Percentiles rank a stretch among this genome's conserved stretches.
phyloP scores from a whole-genome alignment of 92 coral and sea anemone species.

The Porites divaricata region DNA sequence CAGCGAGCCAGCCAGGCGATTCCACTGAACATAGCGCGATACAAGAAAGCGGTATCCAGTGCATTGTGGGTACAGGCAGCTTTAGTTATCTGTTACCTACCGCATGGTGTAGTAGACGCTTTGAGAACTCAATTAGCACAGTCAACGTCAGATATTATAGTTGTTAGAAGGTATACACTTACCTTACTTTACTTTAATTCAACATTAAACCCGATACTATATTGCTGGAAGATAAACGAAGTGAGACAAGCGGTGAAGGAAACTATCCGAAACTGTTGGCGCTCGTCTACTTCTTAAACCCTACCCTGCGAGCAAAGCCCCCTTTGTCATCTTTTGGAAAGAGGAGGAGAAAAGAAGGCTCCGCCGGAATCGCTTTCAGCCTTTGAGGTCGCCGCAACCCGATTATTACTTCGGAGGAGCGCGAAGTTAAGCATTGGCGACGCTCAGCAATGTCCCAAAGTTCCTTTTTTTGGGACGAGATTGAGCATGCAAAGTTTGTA shows the following conservation, averaged over 20 bases:
- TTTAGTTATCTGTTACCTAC: background rate
- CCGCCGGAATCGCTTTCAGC: too few relatives aligned
- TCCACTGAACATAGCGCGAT: slow-evolving; percentile 22
- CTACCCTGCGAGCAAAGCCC: too few relatives aligned
- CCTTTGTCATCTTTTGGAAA: too few relatives aligned
- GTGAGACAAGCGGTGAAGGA: slow-evolving; percentile 14
- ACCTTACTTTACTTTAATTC: background rate
- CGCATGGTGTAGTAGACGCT: background rate
- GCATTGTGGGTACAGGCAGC: slow-evolving; percentile 8
- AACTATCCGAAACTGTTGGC: background rate
- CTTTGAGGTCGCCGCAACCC: too few relatives aligned
- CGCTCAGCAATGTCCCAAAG: too few relatives aligned
- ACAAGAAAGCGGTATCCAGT: background rate
- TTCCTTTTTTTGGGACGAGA: too few relatives aligned
- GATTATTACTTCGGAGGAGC: too few relatives aligned
- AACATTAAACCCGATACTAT: slow-evolving; percentile 6
- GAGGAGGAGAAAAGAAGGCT: too few relatives aligned
- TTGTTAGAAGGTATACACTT: background rate
- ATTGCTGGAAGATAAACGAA: background rate
- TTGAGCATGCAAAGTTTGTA: too few relatives aligned
- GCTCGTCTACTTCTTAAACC: background rate
- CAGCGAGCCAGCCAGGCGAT: background rate
- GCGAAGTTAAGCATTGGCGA: too few relatives aligned
- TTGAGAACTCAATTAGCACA: background rate
- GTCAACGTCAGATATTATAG: background rate